Conservation (phyloP, 2,888 invertebrate genomes). For the Metacarcinus magister region DNA sequence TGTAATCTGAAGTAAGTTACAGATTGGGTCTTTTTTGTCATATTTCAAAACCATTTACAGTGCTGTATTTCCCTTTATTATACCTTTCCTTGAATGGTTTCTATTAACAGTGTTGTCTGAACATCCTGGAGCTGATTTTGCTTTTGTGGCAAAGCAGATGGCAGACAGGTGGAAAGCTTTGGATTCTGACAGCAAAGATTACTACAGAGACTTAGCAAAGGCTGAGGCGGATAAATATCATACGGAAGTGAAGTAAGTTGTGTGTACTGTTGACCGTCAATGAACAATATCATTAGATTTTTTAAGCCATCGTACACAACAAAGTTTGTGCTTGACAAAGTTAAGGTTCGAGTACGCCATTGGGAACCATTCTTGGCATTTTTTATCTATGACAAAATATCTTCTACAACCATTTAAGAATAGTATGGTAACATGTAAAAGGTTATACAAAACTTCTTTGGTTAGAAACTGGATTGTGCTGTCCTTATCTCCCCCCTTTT, state of each 20-base stretch:
- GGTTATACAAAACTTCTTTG: too few species aligned
- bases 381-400: too few species aligned
- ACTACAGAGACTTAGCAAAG: slow-evolving; percentile 73
- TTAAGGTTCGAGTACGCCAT: too few species aligned
- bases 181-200: slow-evolving; percentile 62
- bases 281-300: too few species aligned
- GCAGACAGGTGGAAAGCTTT: slow-evolving; percentile 79
- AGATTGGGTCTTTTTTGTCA: background rate
- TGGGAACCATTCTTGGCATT: too few species aligned
- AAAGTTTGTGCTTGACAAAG: too few species aligned
- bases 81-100: background rate
- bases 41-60: background rate
- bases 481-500: too few species aligned
- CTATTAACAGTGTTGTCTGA: slow-evolving; percentile 76
- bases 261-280: background rate
- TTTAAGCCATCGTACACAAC: too few species aligned
- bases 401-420: too few species aligned
- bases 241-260: slow-evolving; percentile 72
- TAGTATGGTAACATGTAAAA: too few species aligned
- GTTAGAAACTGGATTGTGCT: too few species aligned
- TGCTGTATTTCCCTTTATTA: background rate
- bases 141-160: slow-evolving; percentile 77
- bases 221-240: slow-evolving; percentile 71
- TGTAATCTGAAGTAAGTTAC: background rate
- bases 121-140: slow-evolving; percentile 80